Evolutionary conservation across 2,113 vertebrate genomes (phyloP).

Genomic region (Puntigrus tetrazona): DNA sequence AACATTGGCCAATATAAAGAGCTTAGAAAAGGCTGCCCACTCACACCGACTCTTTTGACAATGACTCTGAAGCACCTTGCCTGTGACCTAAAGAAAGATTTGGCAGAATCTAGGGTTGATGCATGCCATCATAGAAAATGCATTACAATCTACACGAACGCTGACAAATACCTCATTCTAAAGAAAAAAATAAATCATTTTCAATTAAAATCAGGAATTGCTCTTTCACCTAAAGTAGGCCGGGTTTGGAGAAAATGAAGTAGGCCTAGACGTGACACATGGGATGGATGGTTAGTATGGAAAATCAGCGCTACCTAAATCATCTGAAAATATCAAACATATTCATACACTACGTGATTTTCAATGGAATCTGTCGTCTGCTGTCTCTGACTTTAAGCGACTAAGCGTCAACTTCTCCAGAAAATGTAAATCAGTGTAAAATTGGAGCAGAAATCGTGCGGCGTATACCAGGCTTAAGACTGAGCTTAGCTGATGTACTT

Average conservation of each 20-base stretch:
- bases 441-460: too few species aligned
- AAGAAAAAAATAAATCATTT: background rate
- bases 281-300: too few species aligned
- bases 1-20: background rate
- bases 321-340: too few species aligned
- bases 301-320: too few species aligned
- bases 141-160: background rate
- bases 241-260: background rate
- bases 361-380: too few species aligned
- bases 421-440: too few species aligned
- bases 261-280: too few species aligned
- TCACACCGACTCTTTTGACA: slow-evolving; percentile 32
- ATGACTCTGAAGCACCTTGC: slow-evolving; percentile 25
- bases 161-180: background rate
- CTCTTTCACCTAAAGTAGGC: background rate
- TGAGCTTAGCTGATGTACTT: too few species aligned
- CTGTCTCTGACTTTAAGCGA: too few species aligned
- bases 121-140: slow-evolving; percentile 20
- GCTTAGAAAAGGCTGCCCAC: slow-evolving; percentile 40
- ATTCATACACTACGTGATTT: too few species aligned
- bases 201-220: background rate
- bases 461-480: too few species aligned
- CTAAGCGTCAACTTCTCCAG: too few species aligned
- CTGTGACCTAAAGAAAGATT: background rate
- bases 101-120: background rate